Conservation (phyloP, 1,140 invertebrate species). For the Nasonia longicornis region DNA sequence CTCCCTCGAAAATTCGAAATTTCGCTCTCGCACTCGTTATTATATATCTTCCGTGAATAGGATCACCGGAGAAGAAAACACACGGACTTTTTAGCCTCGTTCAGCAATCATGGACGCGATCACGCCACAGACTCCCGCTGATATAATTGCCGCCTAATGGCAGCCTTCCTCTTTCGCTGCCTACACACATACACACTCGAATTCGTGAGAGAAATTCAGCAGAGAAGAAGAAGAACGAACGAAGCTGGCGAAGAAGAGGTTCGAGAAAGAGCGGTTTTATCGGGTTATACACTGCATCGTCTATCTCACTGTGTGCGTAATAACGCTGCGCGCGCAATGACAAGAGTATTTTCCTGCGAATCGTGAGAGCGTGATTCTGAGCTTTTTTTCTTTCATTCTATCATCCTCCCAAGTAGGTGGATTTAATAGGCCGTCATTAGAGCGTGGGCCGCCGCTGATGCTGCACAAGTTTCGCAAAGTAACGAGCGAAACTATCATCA, state of each 20-base stretch:
- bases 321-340: background rate
- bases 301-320: background rate
- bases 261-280: background rate
- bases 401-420: background rate
- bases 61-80: background rate
- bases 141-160: slow-evolving; percentile 53
- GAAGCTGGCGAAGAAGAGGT: background rate
- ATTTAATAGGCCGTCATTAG: background rate
- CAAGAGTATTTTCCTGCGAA: background rate
- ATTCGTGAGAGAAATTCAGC: background rate
- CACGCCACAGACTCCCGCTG: slow-evolving; percentile 48
- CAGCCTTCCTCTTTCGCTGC: slow-evolving; percentile 30
- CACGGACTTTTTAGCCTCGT: background rate
- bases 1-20: too few species aligned
- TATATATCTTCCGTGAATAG: background rate
- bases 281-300: background rate
- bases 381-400: background rate
- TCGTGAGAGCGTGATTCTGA: background rate
- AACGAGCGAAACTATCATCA: background rate
- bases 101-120: slow-evolving; percentile 8
- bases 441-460: background rate
- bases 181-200: background rate
- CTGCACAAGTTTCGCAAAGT: background rate
- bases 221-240: background rate
- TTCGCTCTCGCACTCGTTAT: background rate